Evolutionary conservation across 2,888 invertebrate species (phyloP).

Genomic region (Leistus spinibarbis): DNA sequence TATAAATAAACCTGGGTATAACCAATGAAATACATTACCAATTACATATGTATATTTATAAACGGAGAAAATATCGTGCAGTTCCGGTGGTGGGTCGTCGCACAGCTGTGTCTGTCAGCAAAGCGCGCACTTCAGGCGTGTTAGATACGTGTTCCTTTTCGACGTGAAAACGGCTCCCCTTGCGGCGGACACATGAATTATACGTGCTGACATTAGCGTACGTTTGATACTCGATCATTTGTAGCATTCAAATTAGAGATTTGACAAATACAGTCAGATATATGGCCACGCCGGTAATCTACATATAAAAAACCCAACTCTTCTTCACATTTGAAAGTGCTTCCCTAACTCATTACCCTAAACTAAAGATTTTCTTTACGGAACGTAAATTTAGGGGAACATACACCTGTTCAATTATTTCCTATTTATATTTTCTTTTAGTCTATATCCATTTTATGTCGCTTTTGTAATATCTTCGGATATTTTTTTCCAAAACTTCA

Average conservation of each 20-base stretch:
- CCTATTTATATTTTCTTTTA: too few species aligned
- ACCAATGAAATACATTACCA: neutral
- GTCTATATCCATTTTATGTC: too few species aligned
- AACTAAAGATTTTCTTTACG: too few species aligned
- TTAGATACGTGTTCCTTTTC: neutral
- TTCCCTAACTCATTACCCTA: too few species aligned
- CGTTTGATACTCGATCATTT: slow-evolving; percentile 14
- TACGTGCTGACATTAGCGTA: slow-evolving; percentile 12
- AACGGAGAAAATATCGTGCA: neutral
- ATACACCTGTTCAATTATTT: too few species aligned
- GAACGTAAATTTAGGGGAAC: too few species aligned
- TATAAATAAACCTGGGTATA: neutral
- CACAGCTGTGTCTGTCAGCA: neutral
- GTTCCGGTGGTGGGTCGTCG: neutral
- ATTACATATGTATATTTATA: neutral
- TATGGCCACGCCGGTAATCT: too few species aligned
- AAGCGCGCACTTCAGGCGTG: neutral
- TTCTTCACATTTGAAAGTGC: too few species aligned
- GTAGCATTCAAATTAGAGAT: slow-evolving; percentile 26
- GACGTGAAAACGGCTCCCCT: neutral
- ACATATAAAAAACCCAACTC: too few species aligned
- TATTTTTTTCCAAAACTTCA: neutral
- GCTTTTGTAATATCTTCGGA: too few species aligned
- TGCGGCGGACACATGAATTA: neutral
- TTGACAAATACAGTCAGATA: slow-evolving; percentile 25